These are phyloP conservation scores for Pyrrhia umbra DNA, from an alignment of 2,888 invertebrate genomes.

Conservation along the genomic window DNA sequence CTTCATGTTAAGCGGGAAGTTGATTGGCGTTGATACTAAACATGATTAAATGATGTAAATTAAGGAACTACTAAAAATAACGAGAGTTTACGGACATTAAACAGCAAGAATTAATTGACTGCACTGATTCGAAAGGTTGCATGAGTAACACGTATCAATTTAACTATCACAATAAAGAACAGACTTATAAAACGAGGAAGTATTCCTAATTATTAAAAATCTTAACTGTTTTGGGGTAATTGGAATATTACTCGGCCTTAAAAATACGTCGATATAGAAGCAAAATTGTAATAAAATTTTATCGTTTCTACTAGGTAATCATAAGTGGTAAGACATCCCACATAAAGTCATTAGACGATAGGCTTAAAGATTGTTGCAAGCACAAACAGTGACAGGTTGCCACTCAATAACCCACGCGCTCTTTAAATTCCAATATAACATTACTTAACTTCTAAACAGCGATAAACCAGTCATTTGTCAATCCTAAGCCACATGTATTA, in stretches of 20 bases:
- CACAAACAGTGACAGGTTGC: slow-evolving; percentile 41
- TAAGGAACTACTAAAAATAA: background rate
- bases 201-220: slow-evolving; percentile 10
- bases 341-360: slow-evolving; percentile 28
- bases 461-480: slow-evolving; percentile 55
- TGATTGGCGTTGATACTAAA: background rate
- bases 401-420: slow-evolving; percentile 43
- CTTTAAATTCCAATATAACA: slow-evolving; percentile 38
- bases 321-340: slow-evolving; percentile 34
- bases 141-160: background rate
- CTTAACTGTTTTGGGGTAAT: background rate
- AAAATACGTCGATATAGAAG: background rate
- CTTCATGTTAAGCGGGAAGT: background rate
- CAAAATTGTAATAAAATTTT: background rate
- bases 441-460: slow-evolving; percentile 41
- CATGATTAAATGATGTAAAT: background rate
- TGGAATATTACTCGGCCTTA: background rate
- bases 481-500: slow-evolving; percentile 36
- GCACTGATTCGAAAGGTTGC: slow-evolving; percentile 16
- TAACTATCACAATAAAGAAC: background rate
- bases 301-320: slow-evolving; percentile 9
- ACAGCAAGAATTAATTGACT: background rate
- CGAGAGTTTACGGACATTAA: background rate
- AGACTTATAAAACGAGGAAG: slow-evolving; percentile 15
- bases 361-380: slow-evolving; percentile 23